Evolutionary conservation across 92 coral and sea anemone species (phyloP), one percentile per base, ranked within the genome.

Genomic region (Pocillopora meandrina): DNA sequence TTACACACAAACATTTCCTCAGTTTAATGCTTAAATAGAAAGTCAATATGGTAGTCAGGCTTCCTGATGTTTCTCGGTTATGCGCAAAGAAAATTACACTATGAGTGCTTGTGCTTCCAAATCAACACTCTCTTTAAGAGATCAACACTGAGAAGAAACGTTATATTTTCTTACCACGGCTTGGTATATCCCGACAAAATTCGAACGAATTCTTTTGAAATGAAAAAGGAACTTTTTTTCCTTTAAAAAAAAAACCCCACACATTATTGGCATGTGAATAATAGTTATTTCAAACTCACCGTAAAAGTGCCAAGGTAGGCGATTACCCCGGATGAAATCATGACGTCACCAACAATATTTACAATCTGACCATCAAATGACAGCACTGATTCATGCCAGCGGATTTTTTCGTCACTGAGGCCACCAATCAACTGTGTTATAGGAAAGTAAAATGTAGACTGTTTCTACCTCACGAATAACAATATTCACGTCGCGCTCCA

Each of bases 291-390:
- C 31, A 20, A 20, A 82, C 96, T 96, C 87, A 96, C 96, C 79
- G 99, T 96, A 63, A 96, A 96, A 8, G 99, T 92, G 11, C 99
- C 99, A 33, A 94, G 98, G 69, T 96, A 96, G 13, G 99, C 99
- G 36, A 96, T 96, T 62, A 92, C 95, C 23, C 99, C 99, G 14
- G 99, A 90, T 10, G 98, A 95, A 71, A 96, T 96, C 99, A 96
- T 96, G 73, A 96, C 99, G 84, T 96, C 99, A 75, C 99, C 99
- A 55, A 96, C 92, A 83, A 96, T 93, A 81, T 92, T 92, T 36
- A 96, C 85, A 82, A 96, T 87, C 90, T 92, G 99, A 63, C 95
- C 99, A 76, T 96, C 99, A 90, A 95, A 94, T 82, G 92, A 76
- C 63, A 88, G 90, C 12, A 96, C 98, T 59, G 99, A 96, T 79